phyloP scores from a whole-genome alignment of 1,140 invertebrate genomes.

The Leptinotarsa undecemlineata region DNA sequence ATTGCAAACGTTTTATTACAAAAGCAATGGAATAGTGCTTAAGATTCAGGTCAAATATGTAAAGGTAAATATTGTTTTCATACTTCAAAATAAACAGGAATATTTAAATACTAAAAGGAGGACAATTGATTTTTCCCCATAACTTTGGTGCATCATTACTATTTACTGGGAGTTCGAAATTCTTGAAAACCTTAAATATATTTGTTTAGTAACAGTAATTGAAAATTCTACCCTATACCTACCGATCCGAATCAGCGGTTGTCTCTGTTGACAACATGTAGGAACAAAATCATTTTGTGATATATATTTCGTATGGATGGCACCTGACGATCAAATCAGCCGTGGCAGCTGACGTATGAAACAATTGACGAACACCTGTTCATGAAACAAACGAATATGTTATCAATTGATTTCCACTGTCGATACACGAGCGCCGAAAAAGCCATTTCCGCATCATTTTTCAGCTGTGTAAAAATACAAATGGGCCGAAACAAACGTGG shows the following conservation, averaged over 20 bases:
- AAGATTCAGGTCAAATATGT: slow-evolving; percentile 6
- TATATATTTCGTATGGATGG: slow-evolving; percentile 18
- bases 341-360: slow-evolving; percentile 21
- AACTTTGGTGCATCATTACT: too few relatives aligned
- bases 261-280: background rate
- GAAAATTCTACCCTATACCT: too few relatives aligned
- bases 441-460: slow-evolving; percentile 4
- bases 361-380: slow-evolving; percentile 25
- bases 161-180: too few relatives aligned
- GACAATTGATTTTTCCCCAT: too few relatives aligned
- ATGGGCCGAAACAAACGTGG: background rate
- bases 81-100: too few relatives aligned
- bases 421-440: slow-evolving; percentile 6
- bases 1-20: slow-evolving; percentile 5
- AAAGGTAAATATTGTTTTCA: background rate
- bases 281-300: slow-evolving; percentile 5
- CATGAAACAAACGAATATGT: slow-evolving; percentile 20
- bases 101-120: too few relatives aligned
- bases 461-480: slow-evolving; percentile 14
- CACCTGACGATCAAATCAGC: slow-evolving; percentile 21
- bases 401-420: slow-evolving; percentile 19
- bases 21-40: slow-evolving; percentile 6
- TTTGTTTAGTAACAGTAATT: too few relatives aligned
- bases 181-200: too few relatives aligned
- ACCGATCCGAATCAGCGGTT: too few relatives aligned